Evolutionary conservation across 2,113 vertebrate genomes (phyloP).

Genomic region (Glaucidium brasilianum): DNA sequence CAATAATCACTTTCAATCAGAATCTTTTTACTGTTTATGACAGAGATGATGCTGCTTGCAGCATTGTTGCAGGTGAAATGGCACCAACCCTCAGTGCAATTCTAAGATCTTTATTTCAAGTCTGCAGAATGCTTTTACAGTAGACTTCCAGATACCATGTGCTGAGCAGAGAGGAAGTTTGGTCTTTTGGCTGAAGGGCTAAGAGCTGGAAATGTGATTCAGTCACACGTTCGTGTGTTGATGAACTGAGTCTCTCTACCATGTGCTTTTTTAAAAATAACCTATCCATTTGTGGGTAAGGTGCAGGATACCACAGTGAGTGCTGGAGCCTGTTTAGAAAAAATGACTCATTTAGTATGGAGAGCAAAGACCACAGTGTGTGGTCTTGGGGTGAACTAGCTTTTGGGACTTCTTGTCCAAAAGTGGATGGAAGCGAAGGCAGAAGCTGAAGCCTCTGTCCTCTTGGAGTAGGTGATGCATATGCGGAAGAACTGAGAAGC

Average conservation of each 20-base stretch:
- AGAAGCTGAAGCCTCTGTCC: background rate
- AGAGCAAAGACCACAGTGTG: background rate
- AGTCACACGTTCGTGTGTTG: background rate
- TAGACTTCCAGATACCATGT: background rate
- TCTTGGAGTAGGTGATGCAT: background rate
- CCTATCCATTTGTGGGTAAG: background rate
- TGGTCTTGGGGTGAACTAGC: background rate
- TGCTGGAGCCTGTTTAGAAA: background rate
- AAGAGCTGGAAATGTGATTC: background rate
- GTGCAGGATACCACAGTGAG: background rate
- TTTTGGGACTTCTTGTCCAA: background rate
- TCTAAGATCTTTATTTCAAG: background rate
- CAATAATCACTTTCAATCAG: background rate
- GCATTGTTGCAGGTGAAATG: background rate
- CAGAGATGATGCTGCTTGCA: background rate
- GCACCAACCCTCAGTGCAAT: background rate
- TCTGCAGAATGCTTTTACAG: fast-evolving
- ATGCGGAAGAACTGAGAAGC: background rate
- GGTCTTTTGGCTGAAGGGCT: background rate
- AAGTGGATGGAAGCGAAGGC: background rate
- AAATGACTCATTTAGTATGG: background rate
- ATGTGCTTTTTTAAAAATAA: background rate
- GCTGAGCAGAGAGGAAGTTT: too few relatives aligned
- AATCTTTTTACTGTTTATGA: background rate
- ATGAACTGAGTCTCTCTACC: background rate